Evolutionary conservation across 2,888 invertebrate species (phyloP), one percentile per base, ranked within the genome.

Genomic region (Ypsolopha scabrella): DNA sequence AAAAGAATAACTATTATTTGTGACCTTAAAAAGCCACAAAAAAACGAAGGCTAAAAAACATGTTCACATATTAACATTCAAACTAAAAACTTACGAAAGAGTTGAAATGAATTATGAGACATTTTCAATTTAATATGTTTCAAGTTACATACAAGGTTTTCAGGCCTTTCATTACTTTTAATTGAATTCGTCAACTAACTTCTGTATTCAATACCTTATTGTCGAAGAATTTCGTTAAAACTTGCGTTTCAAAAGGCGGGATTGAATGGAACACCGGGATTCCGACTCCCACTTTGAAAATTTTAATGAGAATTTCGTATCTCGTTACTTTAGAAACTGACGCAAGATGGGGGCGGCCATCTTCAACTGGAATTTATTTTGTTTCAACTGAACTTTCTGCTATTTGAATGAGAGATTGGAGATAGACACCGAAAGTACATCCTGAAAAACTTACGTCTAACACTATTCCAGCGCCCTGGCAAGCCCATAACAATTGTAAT

Each of bases 291-390:
- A 67, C 70, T 68, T 66, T 67, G 68, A 67, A 80, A 75, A 81
- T 80, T 82, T 82, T 80, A 81, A 83, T 82, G 80, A 83, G 80
- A 80, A 80, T 69, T 80, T 80, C 79, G 79, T 76, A 78, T 79
- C 78, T 77, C 70, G 71, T 70, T 68, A 75, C 73, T 75, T 75
- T 72, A 67, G 70, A 71, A 74, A 74, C 72, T 70, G 70, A 63
- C 60, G 64, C 61, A 24, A 24, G 24, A 4, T 4, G 69, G 70
- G 68, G 68, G 65, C 60, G 65, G 65, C 70, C 67, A 74, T 75
- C 70, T 72, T 61, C 60, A 62, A 66, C 70, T 70, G 70, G 73
- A 75, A 75, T 80, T 75, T 73, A 79, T 79, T 73, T 69, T 67
- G 66, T 65, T 66, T 65, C 63, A 43, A 61, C 62, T 64, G 61